Base-by-base conservation (phyloP, 2,888 invertebrate genomes). In the Diarsia dahlii region DNA sequence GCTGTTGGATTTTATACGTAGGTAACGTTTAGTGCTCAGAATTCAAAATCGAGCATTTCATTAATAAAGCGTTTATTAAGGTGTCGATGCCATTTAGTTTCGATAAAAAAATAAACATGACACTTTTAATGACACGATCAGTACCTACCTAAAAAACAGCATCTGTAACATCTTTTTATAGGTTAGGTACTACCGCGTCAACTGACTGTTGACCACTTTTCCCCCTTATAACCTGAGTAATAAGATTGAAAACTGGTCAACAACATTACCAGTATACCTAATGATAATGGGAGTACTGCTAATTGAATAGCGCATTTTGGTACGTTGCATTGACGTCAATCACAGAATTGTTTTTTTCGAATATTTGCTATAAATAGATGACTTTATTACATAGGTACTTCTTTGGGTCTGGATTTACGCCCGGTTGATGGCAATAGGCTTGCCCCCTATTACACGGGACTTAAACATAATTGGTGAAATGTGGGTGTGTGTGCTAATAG, bases 271-370 rank as follows among this genome's bases (percentile, higher is more conserved):
- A 60, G 15, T 28, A n/a, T 56, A 54, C 9, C 3, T 28, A 70
- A 39, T 20, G n/a, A 18, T 62, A 18, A 50, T 28, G 5, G 9
- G 3, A 65, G 18, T 34, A 23, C 5, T 18, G 48, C 20, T 75
- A 75, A 81, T 81, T 67, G 56, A 13, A 39, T 18, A 58, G 1
- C 15, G 10, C 63, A 68, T 46, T 60, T 74, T 56, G 13, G 20
- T 45, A 56, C 13, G 34, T 18, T 8, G 20, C 0, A 68, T 52
- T 81, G 58, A 56, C 75, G 66, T 78, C 67, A 74, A 64, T 23
- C 15, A 9, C 23, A 71, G 10, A 6, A 9, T 34, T 15, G 3
- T 23, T 54, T 63, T 63, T 52, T 34, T 63, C 39, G 34, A 73
- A 60, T 23, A 46, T 8, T 0, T 20, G 18, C 45, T 62, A 5